Base-by-base conservation (phyloP, 2,888 invertebrate genomes). In the Dinocampus coccinellae region DNA sequence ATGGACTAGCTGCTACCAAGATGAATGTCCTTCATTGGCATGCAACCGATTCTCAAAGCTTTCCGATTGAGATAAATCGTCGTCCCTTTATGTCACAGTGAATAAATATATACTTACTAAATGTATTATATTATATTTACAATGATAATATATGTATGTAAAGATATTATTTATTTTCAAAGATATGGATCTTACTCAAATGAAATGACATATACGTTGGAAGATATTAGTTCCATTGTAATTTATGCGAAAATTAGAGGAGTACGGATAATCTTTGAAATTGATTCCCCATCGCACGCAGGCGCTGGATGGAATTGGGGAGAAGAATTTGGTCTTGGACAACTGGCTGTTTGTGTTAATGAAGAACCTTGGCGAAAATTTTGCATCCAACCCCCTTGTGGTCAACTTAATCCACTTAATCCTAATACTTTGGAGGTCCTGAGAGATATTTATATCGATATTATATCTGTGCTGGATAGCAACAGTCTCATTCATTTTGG, bases 1-100 rank as follows among this genome's bases (percentile, higher is more conserved):
- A 97, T 79, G 97, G 92, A 1, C 95, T 98, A 94, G 93, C 94
- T 1, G 91, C 94, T 20, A 93, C 93, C 62, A 98, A 98, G 88
- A 88, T 98, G 89, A 98, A 98, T 84, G 94, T 96, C 0, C 91
- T 98, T 57, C 98, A 98, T 84, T 98, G 97, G 97, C 95, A 96
- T 84, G 92, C 92, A 0, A 94, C 95, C 0, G 98, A 98, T 87
- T 92, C 95, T 0, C 97, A 97, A 78, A 97, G 97, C 80, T 98
- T 97, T 87, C 97, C 98, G 0, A 89, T 97, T 81, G 93, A 94
- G 81, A 92, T 94, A 0, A 89, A 90, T n/a, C 89, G 92, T 52
- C 91, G 93, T 22, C 95, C 95, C 0, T 92, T 93, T 80, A 90
- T 96, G 88, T 33, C 82, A n/a, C 26, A 70, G 84, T 84, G 70